Evolutionary conservation across 1,140 invertebrate genomes (phyloP).

Genomic region (Zaprionus lachaisei): DNA sequence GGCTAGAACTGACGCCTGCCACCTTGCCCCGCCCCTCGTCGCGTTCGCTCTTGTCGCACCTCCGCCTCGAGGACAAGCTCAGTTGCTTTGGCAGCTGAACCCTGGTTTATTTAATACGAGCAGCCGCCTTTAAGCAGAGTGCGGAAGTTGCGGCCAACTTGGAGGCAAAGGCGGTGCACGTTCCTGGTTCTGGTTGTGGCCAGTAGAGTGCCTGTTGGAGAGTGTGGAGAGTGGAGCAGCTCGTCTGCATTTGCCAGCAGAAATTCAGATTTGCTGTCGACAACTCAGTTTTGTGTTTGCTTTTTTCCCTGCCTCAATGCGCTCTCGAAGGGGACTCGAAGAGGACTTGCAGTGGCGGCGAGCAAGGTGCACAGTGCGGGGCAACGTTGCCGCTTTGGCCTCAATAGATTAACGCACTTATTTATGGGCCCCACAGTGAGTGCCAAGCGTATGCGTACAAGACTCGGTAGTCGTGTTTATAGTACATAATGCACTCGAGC

Average conservation of each 20-base stretch:
- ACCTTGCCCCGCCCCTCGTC: conserved; percentile 17
- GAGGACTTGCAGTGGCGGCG: neutral
- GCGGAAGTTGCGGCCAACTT: conserved; percentile 30
- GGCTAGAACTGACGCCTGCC: conserved; percentile 62
- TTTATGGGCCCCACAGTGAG: conserved; percentile 33
- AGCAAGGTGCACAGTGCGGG: neutral
- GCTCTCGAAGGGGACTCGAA: conserved; percentile 24
- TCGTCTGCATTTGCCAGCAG: conserved; percentile 39
- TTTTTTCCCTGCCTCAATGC: conserved; percentile 33
- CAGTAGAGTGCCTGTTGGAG: neutral
- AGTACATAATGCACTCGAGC: neutral
- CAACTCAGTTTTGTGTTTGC: conserved; percentile 41
- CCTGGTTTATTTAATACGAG: conserved; percentile 52
- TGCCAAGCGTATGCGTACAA: conserved; percentile 19
- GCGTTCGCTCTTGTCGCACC: conserved; percentile 11
- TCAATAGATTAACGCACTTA: conserved; percentile 52
- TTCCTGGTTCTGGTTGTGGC: neutral
- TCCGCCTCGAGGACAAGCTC: conserved; percentile 15
- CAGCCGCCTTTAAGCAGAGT: conserved; percentile 34
- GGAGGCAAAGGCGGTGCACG: conserved; percentile 13
- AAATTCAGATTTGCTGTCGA: conserved; percentile 50
- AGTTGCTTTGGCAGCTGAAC: conserved; percentile 46
- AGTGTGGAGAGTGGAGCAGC: conserved; percentile 5
- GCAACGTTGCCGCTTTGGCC: conserved; percentile 33
- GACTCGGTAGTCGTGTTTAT: neutral